Evolutionary conservation across 2,797 vertebrate species (phyloP), one percentile per base, ranked within the genome.

Genomic region (Sebastes reedi): DNA sequence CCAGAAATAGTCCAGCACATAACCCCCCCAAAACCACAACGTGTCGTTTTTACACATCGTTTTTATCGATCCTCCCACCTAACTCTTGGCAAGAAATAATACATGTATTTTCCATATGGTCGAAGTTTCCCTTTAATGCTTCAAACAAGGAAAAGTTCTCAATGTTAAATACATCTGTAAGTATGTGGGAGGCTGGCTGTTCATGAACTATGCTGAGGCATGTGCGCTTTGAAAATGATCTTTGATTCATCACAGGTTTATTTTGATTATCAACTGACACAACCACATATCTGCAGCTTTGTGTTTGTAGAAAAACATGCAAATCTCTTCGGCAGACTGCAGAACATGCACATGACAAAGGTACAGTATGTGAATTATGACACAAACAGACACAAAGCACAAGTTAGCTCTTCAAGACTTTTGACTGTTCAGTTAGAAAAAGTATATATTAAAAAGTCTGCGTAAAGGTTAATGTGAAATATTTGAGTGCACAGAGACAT

Each of bases 321-420:
- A 85, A 79, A 76, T 58, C 65, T 67, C 16, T 54, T 52, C 4
- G 56, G 70, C 13, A 64, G 5, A n/a, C 55, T 34, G 30, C 34
- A 68, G 27, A 61, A 66, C 76, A 79, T 67, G 65, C 78, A 79
- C 6, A 78, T 25, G 22, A 74, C 39, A 74, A 80, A 69, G 2
- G 20, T 34, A 24, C 50, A 59, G 24, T 46, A 54, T 36, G 39
- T 59, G 22, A 79, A 56, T 75, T 50, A 46, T n/a, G 14, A 52
- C 65, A 81, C 34, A 77, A 69, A 56, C 42, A 58, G 5, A 65
- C 59, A 62, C 14, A 67, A 46, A 73, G 27, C 27, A 54, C 39
- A 68, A 56, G 12, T 30, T 20, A 9, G 3, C 42, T 60, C n/a
- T 5, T 58, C 6, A 24, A 56, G 10, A 34, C 25, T n/a, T 27